Percentiles rank a stretch among this genome's conserved stretches.
phyloP scores from a whole-genome alignment of 2,113 vertebrate species.

The Caretta caretta region DNA sequence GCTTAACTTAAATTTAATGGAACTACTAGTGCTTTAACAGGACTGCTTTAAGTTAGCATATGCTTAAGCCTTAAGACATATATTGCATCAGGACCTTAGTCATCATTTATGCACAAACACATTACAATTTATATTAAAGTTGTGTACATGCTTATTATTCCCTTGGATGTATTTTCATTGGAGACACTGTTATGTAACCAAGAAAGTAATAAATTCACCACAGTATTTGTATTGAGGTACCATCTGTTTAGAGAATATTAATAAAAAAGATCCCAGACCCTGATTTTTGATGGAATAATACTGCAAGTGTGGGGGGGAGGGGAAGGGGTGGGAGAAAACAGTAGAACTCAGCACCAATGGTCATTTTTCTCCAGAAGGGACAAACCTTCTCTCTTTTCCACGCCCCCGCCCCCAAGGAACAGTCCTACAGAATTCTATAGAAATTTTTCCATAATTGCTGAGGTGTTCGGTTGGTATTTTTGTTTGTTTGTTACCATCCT shows the following conservation, averaged over 20 bases:
- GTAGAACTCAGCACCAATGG: not conserved
- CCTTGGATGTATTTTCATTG: not conserved
- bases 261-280: not conserved
- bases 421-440: not conserved
- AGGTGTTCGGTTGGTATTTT: not conserved
- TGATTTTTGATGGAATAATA: not conserved
- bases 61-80: not conserved
- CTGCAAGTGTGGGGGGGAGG: not conserved
- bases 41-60: not conserved
- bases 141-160: not conserved
- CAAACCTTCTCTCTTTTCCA: not conserved
- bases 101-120: not conserved
- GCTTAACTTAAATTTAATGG: not conserved
- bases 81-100: not conserved
- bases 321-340: not conserved
- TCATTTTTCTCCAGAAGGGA: not conserved
- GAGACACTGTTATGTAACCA: not conserved
- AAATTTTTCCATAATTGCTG: not conserved
- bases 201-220: not conserved
- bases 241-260: not conserved
- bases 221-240: not conserved
- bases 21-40: not conserved
- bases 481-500: not conserved
- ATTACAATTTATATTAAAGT: not conserved
- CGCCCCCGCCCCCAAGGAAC: not conserved